These are phyloP conservation scores for Phoebastria nigripes DNA, from an alignment of 2,797 vertebrate genomes.

Conservation along the genomic window DNA sequence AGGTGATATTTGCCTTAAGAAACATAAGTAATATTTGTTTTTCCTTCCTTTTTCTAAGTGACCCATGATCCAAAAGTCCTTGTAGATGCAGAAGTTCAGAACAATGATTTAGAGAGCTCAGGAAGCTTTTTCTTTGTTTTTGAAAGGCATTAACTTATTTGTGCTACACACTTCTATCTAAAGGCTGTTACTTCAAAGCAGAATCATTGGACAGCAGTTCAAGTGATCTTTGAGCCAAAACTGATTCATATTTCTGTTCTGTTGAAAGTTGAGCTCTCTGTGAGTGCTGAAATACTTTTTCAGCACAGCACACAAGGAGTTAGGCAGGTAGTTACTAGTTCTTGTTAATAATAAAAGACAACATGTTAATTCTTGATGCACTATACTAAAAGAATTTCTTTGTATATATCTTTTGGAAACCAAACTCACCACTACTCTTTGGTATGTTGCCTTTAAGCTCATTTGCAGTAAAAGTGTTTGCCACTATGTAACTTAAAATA, in stretches of 20 bases:
- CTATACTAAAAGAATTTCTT: not conserved
- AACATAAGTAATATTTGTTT: not conserved
- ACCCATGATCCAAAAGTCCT: not conserved
- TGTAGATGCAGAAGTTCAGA: not conserved
- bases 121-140: not conserved
- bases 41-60: not conserved
- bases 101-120: not conserved
- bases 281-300: not conserved
- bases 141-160: not conserved
- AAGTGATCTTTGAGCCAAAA: not conserved
- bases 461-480: not conserved
- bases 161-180: not conserved
- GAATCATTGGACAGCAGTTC: not conserved
- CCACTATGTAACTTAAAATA: not conserved
- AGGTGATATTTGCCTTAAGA: not conserved
- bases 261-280: not conserved
- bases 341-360: not conserved
- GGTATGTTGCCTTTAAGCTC: not conserved
- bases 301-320: not conserved
- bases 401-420: not conserved
- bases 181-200: not conserved
- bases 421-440: not conserved
- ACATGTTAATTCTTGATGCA: not conserved
- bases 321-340: not conserved
- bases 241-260: not conserved